phyloP scores from a whole-genome alignment of 2,797 vertebrate genomes.

The Parambassis ranga region DNA sequence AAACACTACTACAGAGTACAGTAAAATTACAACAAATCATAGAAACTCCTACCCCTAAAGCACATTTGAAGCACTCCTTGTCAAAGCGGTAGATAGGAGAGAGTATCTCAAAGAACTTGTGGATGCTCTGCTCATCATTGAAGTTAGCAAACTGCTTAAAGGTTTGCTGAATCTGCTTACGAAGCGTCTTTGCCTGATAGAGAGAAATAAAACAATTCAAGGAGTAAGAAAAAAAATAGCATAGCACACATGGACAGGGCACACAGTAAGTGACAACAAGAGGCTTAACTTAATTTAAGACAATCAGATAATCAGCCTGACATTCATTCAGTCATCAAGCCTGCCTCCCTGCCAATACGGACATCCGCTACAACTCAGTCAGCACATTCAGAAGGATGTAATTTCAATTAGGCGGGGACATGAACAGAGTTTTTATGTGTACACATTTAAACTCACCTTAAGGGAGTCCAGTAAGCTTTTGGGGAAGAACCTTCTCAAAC shows the following conservation, averaged over 20 bases:
- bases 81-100: slow-evolving; percentile 95
- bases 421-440: neutral
- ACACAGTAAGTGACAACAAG: slow-evolving; percentile 37
- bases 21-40: neutral
- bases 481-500: slow-evolving; percentile 96
- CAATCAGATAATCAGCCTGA: slow-evolving; percentile 53
- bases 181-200: slow-evolving; percentile 90
- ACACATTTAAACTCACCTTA: slow-evolving; percentile 83
- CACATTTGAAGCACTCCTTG: slow-evolving; percentile 99
- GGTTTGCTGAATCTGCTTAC: slow-evolving; percentile 97
- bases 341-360: slow-evolving; percentile 11
- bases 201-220: neutral
- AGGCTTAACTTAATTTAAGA: slow-evolving; percentile 43
- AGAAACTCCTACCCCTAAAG: slow-evolving; percentile 96
- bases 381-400: neutral
- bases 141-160: slow-evolving; percentile 97
- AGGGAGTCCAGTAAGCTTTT: slow-evolving; percentile 96
- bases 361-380: neutral
- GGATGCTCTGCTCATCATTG: slow-evolving; percentile 96
- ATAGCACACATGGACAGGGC: slow-evolving; percentile 15
- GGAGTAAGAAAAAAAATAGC: slow-evolving; percentile 3
- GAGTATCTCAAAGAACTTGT: slow-evolving; percentile 98
- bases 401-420: neutral
- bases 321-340: slow-evolving; percentile 28
- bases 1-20: neutral